Conservation (phyloP, 2,797 vertebrate species). For the Lepilemur ruficaudatus region DNA sequence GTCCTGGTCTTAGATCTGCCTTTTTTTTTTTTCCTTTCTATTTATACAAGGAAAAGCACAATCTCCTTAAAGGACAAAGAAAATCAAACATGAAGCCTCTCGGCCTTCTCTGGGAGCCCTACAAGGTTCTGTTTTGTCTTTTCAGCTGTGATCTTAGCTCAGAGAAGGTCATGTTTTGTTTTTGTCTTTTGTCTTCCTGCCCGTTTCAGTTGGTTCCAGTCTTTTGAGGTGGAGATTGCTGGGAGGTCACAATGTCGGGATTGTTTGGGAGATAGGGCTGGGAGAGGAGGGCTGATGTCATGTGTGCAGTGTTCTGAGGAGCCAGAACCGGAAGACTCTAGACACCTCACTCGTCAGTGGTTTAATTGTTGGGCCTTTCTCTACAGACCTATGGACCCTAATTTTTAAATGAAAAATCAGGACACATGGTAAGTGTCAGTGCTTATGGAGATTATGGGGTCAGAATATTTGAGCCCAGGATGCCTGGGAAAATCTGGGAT, state of each 20-base stretch:
- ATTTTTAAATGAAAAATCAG: background rate
- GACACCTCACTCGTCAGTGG: background rate
- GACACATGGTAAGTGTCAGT: background rate
- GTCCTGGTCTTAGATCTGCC: constrained; percentile 4
- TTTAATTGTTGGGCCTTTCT: constrained; percentile 32
- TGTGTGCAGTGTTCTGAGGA: constrained; percentile 44
- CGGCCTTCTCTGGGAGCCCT: background rate
- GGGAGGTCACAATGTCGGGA: constrained; percentile 47
- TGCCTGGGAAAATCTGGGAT: constrained; percentile 8
- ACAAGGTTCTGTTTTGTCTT: constrained; percentile 54
- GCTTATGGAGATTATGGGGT: background rate
- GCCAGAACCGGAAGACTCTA: background rate
- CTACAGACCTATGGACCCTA: background rate
- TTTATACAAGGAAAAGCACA: constrained; percentile 46
- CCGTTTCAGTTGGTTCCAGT: constrained; percentile 65
- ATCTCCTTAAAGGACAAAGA: constrained; percentile 34
- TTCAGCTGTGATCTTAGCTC: constrained; percentile 65
- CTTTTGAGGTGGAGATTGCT: constrained; percentile 66
- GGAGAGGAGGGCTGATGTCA: constrained; percentile 42
- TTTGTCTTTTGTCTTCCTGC: constrained; percentile 78
- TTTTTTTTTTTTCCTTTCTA: constrained; percentile 39
- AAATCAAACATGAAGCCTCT: constrained; percentile 18
- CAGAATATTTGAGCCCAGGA: background rate
- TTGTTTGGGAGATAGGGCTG: constrained; percentile 66
- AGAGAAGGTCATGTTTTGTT: constrained; percentile 74